Evolutionary conservation across 2,888 invertebrate genomes (phyloP).

Genomic region (Philhelius pedissequus): DNA sequence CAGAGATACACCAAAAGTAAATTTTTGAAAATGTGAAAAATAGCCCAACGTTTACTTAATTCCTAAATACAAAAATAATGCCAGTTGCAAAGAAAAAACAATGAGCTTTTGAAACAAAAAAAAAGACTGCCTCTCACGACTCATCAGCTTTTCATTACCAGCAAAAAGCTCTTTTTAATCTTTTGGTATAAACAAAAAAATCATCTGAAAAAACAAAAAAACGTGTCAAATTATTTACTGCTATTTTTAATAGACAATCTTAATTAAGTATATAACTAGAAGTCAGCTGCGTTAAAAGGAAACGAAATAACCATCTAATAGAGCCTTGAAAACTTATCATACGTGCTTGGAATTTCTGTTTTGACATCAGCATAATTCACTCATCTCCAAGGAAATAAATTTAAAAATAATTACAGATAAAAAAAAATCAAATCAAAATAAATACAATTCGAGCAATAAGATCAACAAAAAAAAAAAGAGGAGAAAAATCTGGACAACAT

Average conservation of each 20-base stretch:
- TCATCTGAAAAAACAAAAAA: not conserved
- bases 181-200: too few relatives aligned
- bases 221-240: not conserved
- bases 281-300: not conserved
- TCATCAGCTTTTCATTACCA: too few relatives aligned
- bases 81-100: too few relatives aligned
- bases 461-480: not conserved
- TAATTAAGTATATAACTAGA: not conserved
- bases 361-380: conserved; percentile 59
- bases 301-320: not conserved
- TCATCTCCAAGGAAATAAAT: not conserved
- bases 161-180: too few relatives aligned
- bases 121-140: too few relatives aligned
- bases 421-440: not conserved
- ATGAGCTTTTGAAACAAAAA: too few relatives aligned
- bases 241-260: not conserved
- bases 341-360: conserved; percentile 60
- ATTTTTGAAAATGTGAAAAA: too few relatives aligned
- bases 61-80: too few relatives aligned
- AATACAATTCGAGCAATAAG: not conserved
- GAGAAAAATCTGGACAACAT: conserved; percentile 31
- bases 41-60: too few relatives aligned
- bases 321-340: conserved; percentile 45
- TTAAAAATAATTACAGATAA: not conserved
- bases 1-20: too few relatives aligned